Evolutionary conservation across 2,113 vertebrate genomes (phyloP), one percentile per base, ranked within the genome.

Genomic region (Cottus gobio): DNA sequence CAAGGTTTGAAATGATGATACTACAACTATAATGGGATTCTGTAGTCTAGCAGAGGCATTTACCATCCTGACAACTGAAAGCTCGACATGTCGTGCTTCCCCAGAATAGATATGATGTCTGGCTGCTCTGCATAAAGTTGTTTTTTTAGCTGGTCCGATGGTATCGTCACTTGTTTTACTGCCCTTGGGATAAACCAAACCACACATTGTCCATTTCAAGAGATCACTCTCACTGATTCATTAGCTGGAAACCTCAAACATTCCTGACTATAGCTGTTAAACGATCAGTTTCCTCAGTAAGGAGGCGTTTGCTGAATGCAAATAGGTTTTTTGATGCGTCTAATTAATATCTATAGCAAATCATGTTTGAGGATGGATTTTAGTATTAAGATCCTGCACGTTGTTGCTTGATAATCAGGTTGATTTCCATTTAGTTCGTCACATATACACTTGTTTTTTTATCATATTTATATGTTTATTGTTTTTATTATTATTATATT

Each of bases 11-110:
- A 85, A 85, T 87, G 75, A 56, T 73, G 62, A 85, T 70, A 89
- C 84, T 87, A 86, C 75, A 80, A 37, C 74, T 67, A 73, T 87
- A 93, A 93, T 92, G 54, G 68, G 81, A 86, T 87, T 85, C 58
- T 34, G 54, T 73, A 31, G 71, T 84, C 77, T 80, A 64, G 66
- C 62, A 64, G 79, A 89, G 39, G 50, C 76, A 88, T 90, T 90
- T 73, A 81, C 78, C 71, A 81, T 76, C 62, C 64, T 84, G 82
- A 81, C 84, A 85, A 76, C 26, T 39, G 13, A 80, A 82, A 85
- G 77, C 60, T 71, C 66, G 7, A 85, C 87, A 75, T 85, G 83
- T n/a, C n/a, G n/a, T 82, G 77, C 77, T 63, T 79, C 56, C 30
- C 79, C 34, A 7, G 46, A 73, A 86, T 42, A 56, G 44, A 82